Evolutionary conservation across 2,888 invertebrate genomes (phyloP).

Genomic region (Drosophila demipolita): DNA sequence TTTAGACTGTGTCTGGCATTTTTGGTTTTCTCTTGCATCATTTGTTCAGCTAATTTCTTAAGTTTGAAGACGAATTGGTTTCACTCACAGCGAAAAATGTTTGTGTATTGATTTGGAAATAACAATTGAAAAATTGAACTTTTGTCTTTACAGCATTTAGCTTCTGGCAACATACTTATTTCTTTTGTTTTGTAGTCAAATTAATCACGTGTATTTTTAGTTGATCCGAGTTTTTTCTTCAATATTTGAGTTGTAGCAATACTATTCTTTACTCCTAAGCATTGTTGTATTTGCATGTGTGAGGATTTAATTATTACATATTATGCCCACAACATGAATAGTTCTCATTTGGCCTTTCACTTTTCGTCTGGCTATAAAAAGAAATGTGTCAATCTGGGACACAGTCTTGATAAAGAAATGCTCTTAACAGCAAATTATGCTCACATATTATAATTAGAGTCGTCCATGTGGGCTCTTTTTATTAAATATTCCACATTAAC

Average conservation of each 20-base stretch:
- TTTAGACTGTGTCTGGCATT: constrained; percentile 65
- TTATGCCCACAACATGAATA: not conserved
- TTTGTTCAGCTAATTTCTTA: constrained; percentile 74
- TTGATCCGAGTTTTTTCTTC: not conserved
- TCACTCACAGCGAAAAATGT: constrained; percentile 22
- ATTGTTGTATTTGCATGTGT: not conserved
- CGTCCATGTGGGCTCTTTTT: constrained; percentile 53
- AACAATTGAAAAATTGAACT: constrained; percentile 55
- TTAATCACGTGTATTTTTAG: not conserved
- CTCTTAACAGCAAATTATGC: constrained; percentile 14
- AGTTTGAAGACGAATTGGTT: constrained; percentile 48
- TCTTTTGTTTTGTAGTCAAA: not conserved
- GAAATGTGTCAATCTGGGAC: not conserved
- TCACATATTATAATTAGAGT: constrained; percentile 48
- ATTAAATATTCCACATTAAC: constrained; percentile 76
- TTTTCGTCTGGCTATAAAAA: not conserved
- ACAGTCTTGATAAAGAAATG: not conserved
- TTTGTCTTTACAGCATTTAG: constrained; percentile 1
- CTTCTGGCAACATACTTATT: not conserved
- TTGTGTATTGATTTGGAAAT: constrained; percentile 63
- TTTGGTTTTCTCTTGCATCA: constrained; percentile 63
- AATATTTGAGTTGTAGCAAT: not conserved
- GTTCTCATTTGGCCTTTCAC: not conserved
- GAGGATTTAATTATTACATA: not conserved
- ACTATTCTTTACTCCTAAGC: not conserved